Base-by-base conservation (phyloP, 2,113 vertebrate genomes). In the Lamprotornis superbus region DNA sequence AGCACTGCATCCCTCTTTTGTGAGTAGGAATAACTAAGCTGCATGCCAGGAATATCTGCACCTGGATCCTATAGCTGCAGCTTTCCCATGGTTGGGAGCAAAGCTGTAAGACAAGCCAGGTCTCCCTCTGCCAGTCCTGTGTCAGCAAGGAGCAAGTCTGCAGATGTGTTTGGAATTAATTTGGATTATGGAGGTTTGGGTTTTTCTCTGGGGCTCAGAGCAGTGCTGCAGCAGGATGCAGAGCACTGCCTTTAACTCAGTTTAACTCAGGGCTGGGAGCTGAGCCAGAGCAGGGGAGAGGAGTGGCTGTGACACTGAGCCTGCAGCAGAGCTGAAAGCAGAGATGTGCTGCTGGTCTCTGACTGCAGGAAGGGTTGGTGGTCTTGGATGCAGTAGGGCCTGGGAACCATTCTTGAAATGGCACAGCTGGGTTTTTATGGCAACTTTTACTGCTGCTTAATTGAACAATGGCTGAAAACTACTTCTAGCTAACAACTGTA, bases 371-470 rank as follows among this genome's bases (percentile, higher is more conserved):
- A 69, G 82, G 40, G 15, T 46, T 84, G 55, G 44, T 87, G 77
- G 40, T 84, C 52, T 87, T 89, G 53, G 35, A 55, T 91, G 53
- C 69, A 56, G 47, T 37, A 30, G 56, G 40, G 53, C 70, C n/a
- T 92, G 52, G 69, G 65, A 84, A 84, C 37, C 35, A 39, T 65
- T 84, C n/a, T 55, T 85, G 74, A 84, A 89, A 60, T 0, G 2
- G 52, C 64, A 74, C 37, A 76, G 74, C 40, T 83, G 81, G 70
- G 42, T 76, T 95, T 95, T 91, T 94, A 57, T 76, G 23, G 28
- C 78, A 84, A 16, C 12, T 90, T 88, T 55, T 87, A 73, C 93
- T 85, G 65, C 90, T 91, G 44, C 80, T 73, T 94, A 87, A 87
- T 93, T 93, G 91, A 57, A 39, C 3, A 6, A 53, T 46, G 55